A percentile compares a stretch with the other conserved stretches of the same genome.
These are phyloP conservation scores for Drosophila acutilabella DNA, from an alignment of 2,888 invertebrate species.

Conservation along the genomic window DNA sequence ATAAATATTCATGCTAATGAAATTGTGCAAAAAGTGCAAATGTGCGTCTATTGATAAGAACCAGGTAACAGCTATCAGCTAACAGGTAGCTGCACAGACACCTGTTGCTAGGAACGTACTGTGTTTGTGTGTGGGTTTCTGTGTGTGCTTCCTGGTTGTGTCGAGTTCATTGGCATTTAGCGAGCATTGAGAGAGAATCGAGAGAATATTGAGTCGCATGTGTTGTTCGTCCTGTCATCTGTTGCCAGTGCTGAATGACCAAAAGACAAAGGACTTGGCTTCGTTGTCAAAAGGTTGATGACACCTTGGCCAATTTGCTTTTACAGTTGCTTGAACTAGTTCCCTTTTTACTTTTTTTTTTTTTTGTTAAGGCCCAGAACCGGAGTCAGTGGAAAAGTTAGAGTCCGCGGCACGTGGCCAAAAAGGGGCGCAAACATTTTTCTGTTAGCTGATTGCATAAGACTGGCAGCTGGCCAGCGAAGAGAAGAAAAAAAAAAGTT, in stretches of 20 bases:
- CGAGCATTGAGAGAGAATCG: slow-evolving; percentile 16
- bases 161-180: slow-evolving; percentile 65
- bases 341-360: slow-evolving; percentile 36
- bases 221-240: slow-evolving; percentile 78
- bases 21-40: slow-evolving; percentile 42
- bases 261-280: slow-evolving; percentile 64
- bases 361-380: background rate
- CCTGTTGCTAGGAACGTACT: slow-evolving; percentile 59
- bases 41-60: slow-evolving; percentile 53
- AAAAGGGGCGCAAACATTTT: slow-evolving; percentile 61
- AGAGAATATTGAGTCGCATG: slow-evolving; percentile 56
- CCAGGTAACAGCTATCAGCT: slow-evolving; percentile 1
- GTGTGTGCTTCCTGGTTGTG: slow-evolving; percentile 69
- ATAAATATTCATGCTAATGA: slow-evolving; percentile 56
- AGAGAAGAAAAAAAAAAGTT: slow-evolving; percentile 3
- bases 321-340: slow-evolving; percentile 81
- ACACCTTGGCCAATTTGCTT: slow-evolving; percentile 68
- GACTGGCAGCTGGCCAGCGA: slow-evolving; percentile 71
- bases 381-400: slow-evolving; percentile 5
- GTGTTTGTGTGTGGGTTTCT: background rate
- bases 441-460: slow-evolving; percentile 69
- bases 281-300: slow-evolving; percentile 72
- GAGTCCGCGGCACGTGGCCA: slow-evolving; percentile 62
- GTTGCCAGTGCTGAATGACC: slow-evolving; percentile 41
- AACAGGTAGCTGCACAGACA: slow-evolving; percentile 42